Conservation (phyloP, 2,888 invertebrate genomes). For the Temnothorax rugatulus region DNA sequence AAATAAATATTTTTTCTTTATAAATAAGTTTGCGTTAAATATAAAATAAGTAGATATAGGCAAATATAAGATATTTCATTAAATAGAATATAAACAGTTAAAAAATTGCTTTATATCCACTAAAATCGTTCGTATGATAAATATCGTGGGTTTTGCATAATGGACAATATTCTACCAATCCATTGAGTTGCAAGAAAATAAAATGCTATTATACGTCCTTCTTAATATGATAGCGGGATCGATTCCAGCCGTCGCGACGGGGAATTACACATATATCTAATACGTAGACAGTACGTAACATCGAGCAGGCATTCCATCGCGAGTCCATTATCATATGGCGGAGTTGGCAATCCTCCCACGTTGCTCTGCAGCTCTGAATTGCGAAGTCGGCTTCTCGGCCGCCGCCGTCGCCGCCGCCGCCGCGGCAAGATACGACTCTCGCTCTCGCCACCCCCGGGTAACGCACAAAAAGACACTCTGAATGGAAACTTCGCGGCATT, state of each 20-base stretch:
- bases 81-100: background rate
- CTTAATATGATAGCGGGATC: conserved; percentile 29
- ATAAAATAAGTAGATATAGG: no score
- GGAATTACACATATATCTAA: conserved; percentile 42
- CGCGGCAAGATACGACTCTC: conserved; percentile 78
- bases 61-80: background rate
- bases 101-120: background rate
- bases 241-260: background rate
- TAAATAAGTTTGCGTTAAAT: background rate
- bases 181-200: background rate
- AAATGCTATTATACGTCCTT: background rate
- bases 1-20: background rate
- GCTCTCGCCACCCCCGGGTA: conserved; percentile 77
- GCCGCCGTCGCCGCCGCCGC: conserved; percentile 51
- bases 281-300: conserved; percentile 55
- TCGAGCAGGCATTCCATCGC: conserved; percentile 73
- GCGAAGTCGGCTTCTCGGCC: conserved; percentile 68
- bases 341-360: conserved; percentile 79
- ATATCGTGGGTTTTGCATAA: background rate
- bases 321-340: conserved; percentile 77
- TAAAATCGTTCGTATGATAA: conserved; percentile 3
- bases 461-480: conserved; percentile 81
- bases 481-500: conserved; percentile 82
- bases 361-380: conserved; percentile 76
- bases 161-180: background rate